Evolutionary conservation across 2,797 vertebrate species (phyloP), one percentile per base, ranked within the genome.

Genomic region (Helarctos malayanus): DNA sequence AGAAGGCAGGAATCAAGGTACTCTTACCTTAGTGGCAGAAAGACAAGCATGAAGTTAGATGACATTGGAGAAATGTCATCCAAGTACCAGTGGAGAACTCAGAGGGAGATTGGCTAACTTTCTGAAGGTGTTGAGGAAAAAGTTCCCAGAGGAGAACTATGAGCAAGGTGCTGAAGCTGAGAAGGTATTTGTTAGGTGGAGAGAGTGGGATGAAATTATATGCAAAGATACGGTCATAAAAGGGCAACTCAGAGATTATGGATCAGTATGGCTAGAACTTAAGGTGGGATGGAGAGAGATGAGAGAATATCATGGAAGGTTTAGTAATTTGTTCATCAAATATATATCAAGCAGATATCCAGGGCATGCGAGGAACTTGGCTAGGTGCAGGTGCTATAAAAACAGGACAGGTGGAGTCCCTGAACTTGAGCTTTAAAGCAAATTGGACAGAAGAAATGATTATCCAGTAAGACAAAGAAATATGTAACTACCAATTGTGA

Each of bases 211-310:
- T 75, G 18, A 83, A 81, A 38, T 15, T 45, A 94, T 27, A 5
- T 71, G 10, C 19, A 63, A 92, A 85, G 10, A 38, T 68, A 75
- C 54, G 35, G 7, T 73, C 49, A 91, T 65, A 59, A 91, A 91
- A 87, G 2, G 25, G 57, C 32, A 96, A 94, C 21, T 94, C n/a
- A 52, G 56, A 96, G 56, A 96, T 86, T 18, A 41, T 47, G 8
- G 23, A 15, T 85, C 59, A 78, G 2, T 87, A 69, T 83, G 52
- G 23, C 57, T 95, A 83, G 68, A 96, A 92, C n/a, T 54, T 18
- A 52, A 16, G 57, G 21, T 81, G 21, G 19, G 11, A 38, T 84
- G 57, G 8, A 95, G 65, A 93, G 29, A 89, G 7, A 63, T 23
- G 79, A 65, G n/a, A 68, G 8, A 88, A 71, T 90, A 61, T 54